Percentiles rank a stretch among this genome's conserved stretches.
Conservation (phyloP, 2,113 vertebrate species). For the Rhegmatorhina hoffmannsi region DNA sequence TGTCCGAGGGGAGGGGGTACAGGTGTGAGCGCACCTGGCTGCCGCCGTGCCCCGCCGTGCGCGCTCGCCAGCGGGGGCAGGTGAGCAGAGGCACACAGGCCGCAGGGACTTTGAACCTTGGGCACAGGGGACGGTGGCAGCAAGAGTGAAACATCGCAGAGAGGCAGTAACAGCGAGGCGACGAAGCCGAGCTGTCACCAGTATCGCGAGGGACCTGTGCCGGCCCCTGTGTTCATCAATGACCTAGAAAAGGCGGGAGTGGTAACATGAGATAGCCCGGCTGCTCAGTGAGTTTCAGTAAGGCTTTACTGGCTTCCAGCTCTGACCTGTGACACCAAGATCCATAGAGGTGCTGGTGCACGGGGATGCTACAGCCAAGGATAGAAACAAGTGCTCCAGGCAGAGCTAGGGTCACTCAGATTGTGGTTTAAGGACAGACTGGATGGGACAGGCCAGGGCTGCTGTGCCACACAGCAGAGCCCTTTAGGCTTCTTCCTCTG, state of each 20-base stretch:
- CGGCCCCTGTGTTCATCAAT: not conserved
- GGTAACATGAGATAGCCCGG: not conserved
- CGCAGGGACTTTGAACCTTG: not conserved
- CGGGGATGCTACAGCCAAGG: not conserved
- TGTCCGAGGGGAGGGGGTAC: not conserved
- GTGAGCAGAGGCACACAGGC: not conserved
- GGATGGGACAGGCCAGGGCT: not conserved
- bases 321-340: not conserved
- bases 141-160: not conserved
- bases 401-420: not conserved
- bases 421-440: accelerated
- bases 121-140: not conserved
- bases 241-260: not conserved
- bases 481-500: not conserved
- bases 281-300: not conserved
- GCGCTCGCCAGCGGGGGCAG: accelerated
- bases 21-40: not conserved
- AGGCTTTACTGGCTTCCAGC: accelerated
- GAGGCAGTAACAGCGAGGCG: not conserved
- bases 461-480: not conserved
- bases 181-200: not conserved
- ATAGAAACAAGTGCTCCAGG: not conserved
- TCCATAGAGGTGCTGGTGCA: accelerated
- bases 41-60: not conserved
- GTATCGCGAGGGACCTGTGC: not conserved